phyloP scores from a whole-genome alignment of 1,140 invertebrate species.

The Leptinotarsa defecta region DNA sequence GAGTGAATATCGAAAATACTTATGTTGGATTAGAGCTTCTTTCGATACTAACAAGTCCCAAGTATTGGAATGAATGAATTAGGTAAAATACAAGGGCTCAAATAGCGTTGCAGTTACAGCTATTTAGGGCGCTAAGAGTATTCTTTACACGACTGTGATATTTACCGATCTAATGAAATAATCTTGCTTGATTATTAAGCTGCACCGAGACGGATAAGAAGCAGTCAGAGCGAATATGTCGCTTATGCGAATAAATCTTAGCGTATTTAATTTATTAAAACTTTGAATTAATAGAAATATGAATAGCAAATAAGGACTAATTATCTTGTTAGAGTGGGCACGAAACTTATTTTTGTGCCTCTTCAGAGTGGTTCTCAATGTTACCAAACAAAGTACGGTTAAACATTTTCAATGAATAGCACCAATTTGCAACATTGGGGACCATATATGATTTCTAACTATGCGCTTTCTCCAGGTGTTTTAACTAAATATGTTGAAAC shows the following conservation, averaged over 20 bases:
- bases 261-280: constrained; percentile 34
- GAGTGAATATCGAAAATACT: too few relatives aligned
- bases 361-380: constrained; percentile 13
- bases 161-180: constrained; percentile 48
- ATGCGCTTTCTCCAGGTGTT: constrained; percentile 6
- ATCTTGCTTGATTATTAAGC: constrained; percentile 26
- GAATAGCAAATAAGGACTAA: constrained; percentile 26
- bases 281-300: constrained; percentile 26
- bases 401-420: background rate
- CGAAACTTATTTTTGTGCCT: constrained; percentile 39
- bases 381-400: background rate
- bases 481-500: too few relatives aligned
- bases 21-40: background rate
- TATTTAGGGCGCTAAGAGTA: constrained; percentile 52
- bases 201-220: constrained; percentile 30
- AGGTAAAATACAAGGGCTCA: constrained; percentile 36
- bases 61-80: background rate
- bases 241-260: constrained; percentile 45
- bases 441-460: background rate
- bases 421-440: background rate
- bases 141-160: constrained; percentile 53
- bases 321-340: constrained; percentile 46
- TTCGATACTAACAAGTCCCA: background rate
- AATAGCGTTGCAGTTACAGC: constrained; percentile 53
- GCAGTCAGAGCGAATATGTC: constrained; percentile 32